Base-by-base conservation (phyloP, 2,113 vertebrate species). In the Holacanthus passer region DNA sequence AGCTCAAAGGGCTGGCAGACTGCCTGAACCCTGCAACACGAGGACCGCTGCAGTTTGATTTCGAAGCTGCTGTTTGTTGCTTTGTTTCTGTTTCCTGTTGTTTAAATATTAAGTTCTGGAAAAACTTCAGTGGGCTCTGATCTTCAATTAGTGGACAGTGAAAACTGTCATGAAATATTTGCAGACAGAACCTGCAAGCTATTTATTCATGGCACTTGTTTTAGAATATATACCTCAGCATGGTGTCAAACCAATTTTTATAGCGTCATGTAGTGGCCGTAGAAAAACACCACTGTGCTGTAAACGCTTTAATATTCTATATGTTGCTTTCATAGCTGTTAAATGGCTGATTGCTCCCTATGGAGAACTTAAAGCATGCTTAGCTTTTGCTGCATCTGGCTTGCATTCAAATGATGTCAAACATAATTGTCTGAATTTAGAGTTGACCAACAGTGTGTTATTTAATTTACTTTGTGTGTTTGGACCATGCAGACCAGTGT, bases 1-100 rank as follows among this genome's bases (percentile, higher is more conserved):
- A 58, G 77, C 77, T 87, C 68, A 47, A 59, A 77, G 47, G 71
- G 50, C 69, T 87, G 81, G 77, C 74, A 76, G 56, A 20, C 70
- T 53, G 76, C 73, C 74, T 50, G 53, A 43, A 55, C 65, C 45
- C 43, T 27, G 56, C 31, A 43, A 77, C 56, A 37, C 31, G 31
- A 16, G 24, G 56, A 3, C 32, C 52, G 48, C 52, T 2, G 0
- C 55, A n/a, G 31, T 84, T 82, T 75, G 41, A 83, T 74, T 55
- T 32, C 39, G 63, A 29, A 74, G 67, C 32, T 64, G 55, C 45
- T 48, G 69, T 72, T 89, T 70, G 8, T 78, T 27, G 6, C 52
- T 70, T 8, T 10, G 5, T 65, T 56, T 60, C 52, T 37, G 2
- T 52, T 59, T 41, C 39, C 41, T 60, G 29, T 53, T 68, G 13